Evolutionary conservation across 2,888 invertebrate species (phyloP).

Genomic region (Scelioninae gen. 2): DNA sequence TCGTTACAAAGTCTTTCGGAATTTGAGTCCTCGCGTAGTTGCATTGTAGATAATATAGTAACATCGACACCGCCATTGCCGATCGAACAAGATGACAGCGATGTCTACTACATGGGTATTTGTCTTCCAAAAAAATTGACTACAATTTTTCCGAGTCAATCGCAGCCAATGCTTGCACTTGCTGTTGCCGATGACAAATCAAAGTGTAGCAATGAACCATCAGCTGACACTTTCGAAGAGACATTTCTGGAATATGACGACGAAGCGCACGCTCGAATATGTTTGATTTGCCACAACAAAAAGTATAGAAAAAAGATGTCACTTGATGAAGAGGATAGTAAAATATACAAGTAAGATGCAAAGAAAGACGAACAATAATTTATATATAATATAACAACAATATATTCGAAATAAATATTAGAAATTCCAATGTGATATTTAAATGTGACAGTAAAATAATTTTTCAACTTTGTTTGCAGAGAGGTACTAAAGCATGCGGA

Average conservation of each 20-base stretch:
- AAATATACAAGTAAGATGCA: conserved; percentile 66
- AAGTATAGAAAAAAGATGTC: conserved; percentile 62
- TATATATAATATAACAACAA: conserved; percentile 20
- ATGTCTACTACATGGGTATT: conserved; percentile 83
- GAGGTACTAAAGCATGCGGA: conserved; percentile 83
- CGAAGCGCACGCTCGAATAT: conserved; percentile 68
- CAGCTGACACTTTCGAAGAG: conserved; percentile 67
- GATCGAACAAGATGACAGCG: conserved; percentile 76
- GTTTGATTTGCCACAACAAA: conserved; percentile 68
- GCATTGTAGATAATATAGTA: conserved; percentile 68
- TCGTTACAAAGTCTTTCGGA: conserved; percentile 73
- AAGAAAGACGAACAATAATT: not conserved
- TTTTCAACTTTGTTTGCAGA: too few relatives aligned
- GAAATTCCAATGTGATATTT: too few relatives aligned
- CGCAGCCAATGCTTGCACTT: conserved; percentile 55
- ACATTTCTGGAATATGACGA: conserved; percentile 67
- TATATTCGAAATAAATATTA: too few relatives aligned
- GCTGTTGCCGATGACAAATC: conserved; percentile 49
- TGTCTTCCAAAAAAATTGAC: conserved; percentile 82
- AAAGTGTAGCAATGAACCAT: conserved; percentile 28
- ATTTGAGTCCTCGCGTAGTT: conserved; percentile 72
- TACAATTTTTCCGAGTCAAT: conserved; percentile 80
- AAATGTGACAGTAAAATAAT: too few relatives aligned
- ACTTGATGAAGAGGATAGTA: conserved; percentile 64
- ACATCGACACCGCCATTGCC: conserved; percentile 66